Base-by-base conservation (phyloP, 2,888 invertebrate species). In the Zhuqinia jingwanae region DNA sequence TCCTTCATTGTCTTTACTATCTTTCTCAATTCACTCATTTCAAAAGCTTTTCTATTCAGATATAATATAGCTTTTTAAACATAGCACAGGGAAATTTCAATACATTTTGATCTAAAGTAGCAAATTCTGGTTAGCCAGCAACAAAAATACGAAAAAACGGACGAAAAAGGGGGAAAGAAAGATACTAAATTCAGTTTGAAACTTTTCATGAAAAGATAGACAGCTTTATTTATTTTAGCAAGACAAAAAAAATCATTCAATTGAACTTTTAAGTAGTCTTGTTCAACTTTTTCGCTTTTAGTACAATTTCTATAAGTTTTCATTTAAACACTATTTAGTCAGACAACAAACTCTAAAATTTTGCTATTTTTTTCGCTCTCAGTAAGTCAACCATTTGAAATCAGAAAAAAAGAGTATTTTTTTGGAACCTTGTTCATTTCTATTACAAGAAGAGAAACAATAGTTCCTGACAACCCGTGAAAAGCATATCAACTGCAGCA, bases 261-360 rank as follows among this genome's bases (percentile, higher is more conserved):
- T 60, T 27, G 15, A 60, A 27, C 27, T 60, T 60, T 60, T 60
- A 60, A 60, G 27, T 60, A 60, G 60, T 27, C 27, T 27, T 60
- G 2, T 60, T 27, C 15, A 27, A 25, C 27, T 60, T 60, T 27
- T 22, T 8, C 22, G 17, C 10, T 56, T 53, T 36, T 36, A 6
- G 8, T 8, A 36, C 5, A 36, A 8, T 36, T 36, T 36, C 36
- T 36, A 36, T 36, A 3, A 36, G 36, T 36, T 36, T 60, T 60
- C 60, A 27, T 27, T 25, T 13, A 3, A 60, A 15, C 25, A 56
- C 20, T 22, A 22, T 0, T 22, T 5, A 56, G 25, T 8, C 1
- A n/a, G 53, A n/a, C n/a, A n/a, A 2, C 15, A 53, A n/a, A n/a
- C 25, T 17, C 6, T 53, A 17, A 17, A 17, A 22, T 10, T 5